Percentiles rank a stretch among this genome's conserved stretches.
These are phyloP conservation scores for Parthenolecanium corni DNA, from an alignment of 2,888 invertebrate species.

Conservation along the genomic window DNA sequence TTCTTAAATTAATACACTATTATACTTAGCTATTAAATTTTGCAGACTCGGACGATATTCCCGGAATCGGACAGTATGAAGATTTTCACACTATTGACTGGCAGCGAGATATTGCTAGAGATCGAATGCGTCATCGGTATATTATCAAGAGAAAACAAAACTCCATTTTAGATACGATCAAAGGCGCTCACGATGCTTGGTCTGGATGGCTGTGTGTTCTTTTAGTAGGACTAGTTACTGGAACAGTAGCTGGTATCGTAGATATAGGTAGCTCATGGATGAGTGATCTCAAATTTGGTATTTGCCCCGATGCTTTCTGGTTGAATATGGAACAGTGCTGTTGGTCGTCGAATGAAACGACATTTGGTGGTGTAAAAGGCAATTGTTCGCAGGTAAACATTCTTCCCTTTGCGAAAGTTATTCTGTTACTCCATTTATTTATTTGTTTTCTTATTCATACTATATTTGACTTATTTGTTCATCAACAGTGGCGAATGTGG, in stretches of 20 bases:
- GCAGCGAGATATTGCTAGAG: conserved; percentile 93
- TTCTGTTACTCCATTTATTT: background rate
- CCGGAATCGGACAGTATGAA: conserved; percentile 91
- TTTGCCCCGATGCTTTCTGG: conserved; percentile 96
- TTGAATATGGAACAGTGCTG: conserved; percentile 95
- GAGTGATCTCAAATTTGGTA: conserved; percentile 94
- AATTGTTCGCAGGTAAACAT: conserved; percentile 71
- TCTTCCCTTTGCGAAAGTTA: no score
- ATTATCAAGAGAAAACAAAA: conserved; percentile 84
- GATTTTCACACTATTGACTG: conserved; percentile 99
- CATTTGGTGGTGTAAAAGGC: conserved; percentile 59
- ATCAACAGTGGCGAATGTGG: conserved; percentile 82
- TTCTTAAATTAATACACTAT: no score
- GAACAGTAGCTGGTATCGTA: conserved; percentile 75
- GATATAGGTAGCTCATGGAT: conserved; percentile 96
- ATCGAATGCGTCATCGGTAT: conserved; percentile 93
- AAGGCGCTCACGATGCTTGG: conserved; percentile 95
- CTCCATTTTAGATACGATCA: conserved; percentile 76
- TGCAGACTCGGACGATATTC: conserved; percentile 62
- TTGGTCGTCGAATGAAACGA: conserved; percentile 91
- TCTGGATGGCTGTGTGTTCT: conserved; percentile 98
- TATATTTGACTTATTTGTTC: no score
- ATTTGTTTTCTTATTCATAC: background rate
- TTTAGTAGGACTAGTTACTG: conserved; percentile 85
- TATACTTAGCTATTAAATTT: background rate